Evolutionary conservation across 2,797 vertebrate genomes (phyloP).

Genomic region (Pampus argenteus): DNA sequence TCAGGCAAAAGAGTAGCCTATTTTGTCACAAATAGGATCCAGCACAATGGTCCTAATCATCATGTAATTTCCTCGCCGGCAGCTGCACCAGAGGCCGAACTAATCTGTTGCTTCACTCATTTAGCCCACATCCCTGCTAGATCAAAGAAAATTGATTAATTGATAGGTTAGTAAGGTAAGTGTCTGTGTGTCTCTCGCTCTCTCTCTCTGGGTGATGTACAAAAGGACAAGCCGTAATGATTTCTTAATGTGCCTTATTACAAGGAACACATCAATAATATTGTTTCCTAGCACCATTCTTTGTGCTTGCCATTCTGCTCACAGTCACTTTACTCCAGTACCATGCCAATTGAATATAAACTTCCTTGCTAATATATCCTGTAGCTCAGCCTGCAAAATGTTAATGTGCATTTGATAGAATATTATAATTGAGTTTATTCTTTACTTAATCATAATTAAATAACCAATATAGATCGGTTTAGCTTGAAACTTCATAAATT

Average conservation of each 20-base stretch:
- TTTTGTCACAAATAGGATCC: constrained; percentile 24
- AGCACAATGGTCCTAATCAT: constrained; percentile 50
- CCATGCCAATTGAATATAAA: neutral
- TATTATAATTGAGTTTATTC: neutral
- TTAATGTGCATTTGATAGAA: neutral
- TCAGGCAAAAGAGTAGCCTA: constrained; percentile 20
- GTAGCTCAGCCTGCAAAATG: constrained; percentile 9
- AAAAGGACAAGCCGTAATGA: constrained; percentile 2
- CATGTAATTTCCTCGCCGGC: constrained; percentile 29
- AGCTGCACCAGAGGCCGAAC: constrained; percentile 16
- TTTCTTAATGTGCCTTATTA: constrained; percentile 13
- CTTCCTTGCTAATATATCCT: neutral
- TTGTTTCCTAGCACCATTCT: neutral
- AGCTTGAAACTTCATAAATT: neutral
- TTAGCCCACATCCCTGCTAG: neutral
- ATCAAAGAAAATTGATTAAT: constrained; percentile 30
- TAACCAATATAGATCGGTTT: neutral
- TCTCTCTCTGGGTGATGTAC: neutral
- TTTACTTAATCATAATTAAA: neutral
- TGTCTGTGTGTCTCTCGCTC: neutral
- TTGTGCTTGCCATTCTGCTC: neutral
- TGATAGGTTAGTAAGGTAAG: neutral
- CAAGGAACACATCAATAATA: constrained; percentile 13
- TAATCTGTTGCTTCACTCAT: constrained; percentile 3
- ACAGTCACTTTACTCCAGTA: neutral